These are phyloP conservation scores for Drosophila borborema DNA, from an alignment of 2,888 invertebrate species.

Conservation along the genomic window DNA sequence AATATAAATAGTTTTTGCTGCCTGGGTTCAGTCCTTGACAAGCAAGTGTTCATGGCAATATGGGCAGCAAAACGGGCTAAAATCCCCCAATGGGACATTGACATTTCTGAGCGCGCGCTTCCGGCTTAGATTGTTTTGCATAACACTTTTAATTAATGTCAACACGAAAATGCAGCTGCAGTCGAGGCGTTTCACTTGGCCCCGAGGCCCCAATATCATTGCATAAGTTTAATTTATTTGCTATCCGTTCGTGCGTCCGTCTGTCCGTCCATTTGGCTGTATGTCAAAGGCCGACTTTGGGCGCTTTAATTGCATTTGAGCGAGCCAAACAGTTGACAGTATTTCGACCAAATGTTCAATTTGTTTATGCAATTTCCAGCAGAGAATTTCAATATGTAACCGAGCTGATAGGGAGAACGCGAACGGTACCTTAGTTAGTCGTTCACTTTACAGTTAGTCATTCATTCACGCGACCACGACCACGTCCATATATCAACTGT, in stretches of 20 bases:
- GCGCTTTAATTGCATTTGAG: conserved; percentile 49
- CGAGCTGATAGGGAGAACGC: conserved; percentile 3
- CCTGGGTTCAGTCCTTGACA: conserved; percentile 32
- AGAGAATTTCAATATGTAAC: conserved; percentile 13
- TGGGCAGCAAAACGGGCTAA: conserved; percentile 13
- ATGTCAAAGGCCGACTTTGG: conserved; percentile 32
- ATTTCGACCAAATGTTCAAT: conserved; percentile 35
- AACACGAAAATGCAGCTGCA: conserved; percentile 35
- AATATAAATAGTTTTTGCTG: conserved; percentile 5
- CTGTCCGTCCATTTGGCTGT: not conserved
- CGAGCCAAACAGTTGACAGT: conserved; percentile 21
- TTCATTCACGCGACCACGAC: conserved; percentile 38
- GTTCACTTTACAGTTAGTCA: conserved; percentile 18
- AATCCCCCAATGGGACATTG: conserved; percentile 29
- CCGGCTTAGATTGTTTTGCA: conserved; percentile 56
- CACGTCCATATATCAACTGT: conserved; percentile 66
- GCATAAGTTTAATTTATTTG: conserved; percentile 59
- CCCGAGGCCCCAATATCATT: conserved; percentile 37
- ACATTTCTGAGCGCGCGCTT: conserved; percentile 33
- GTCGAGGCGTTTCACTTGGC: conserved; percentile 22
- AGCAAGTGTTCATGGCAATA: conserved; percentile 30
- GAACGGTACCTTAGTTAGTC: conserved; percentile 9
- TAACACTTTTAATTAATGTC: conserved; percentile 79
- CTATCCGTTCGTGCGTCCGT: not conserved
- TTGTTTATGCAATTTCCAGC: conserved; percentile 49